These are phyloP conservation scores for Meloidogyne chitwoodi DNA, from an alignment of 1,140 invertebrate species.

Conservation along the genomic window DNA sequence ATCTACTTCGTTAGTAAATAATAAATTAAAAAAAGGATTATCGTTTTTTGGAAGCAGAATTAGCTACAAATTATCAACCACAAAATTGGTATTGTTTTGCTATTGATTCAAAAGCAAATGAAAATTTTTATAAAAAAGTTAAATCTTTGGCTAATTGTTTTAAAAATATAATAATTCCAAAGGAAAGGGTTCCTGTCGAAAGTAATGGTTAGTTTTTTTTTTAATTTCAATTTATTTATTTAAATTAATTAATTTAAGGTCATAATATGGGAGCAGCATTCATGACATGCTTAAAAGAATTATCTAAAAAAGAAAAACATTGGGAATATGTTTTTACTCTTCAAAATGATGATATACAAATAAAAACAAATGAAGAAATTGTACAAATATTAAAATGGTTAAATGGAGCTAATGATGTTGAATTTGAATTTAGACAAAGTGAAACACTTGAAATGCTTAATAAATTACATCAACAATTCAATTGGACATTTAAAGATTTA, in stretches of 20 bases:
- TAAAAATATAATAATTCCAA: constrained; percentile 23
- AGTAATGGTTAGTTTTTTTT: constrained; percentile 4
- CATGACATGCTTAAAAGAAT: neutral
- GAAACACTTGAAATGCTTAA: neutral
- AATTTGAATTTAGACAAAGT: neutral
- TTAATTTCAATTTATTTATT: neutral
- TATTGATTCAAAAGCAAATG: constrained; percentile 25
- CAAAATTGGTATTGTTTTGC: constrained; percentile 41
- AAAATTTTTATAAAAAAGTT: constrained; percentile 26
- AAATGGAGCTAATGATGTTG: constrained; percentile 29
- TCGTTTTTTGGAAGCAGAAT: constrained; percentile 32
- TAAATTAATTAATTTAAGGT: neutral
- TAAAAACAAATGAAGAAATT: constrained; percentile 29
- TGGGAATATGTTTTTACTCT: constrained; percentile 14
- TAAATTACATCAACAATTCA: neutral
- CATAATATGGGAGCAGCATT: neutral
- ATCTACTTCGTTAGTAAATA: too few relatives aligned
- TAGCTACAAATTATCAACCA: constrained; percentile 29
- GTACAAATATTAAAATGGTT: constrained; percentile 27
- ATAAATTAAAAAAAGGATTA: constrained; percentile 32
- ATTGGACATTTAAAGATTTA: constrained; percentile 20
- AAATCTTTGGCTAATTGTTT: constrained; percentile 28
- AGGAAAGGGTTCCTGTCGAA: constrained; percentile 16
- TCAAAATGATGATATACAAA: constrained; percentile 22
- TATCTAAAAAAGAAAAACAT: neutral